Conservation (phyloP, 2,113 vertebrate species). For the Eidolon helvum region DNA sequence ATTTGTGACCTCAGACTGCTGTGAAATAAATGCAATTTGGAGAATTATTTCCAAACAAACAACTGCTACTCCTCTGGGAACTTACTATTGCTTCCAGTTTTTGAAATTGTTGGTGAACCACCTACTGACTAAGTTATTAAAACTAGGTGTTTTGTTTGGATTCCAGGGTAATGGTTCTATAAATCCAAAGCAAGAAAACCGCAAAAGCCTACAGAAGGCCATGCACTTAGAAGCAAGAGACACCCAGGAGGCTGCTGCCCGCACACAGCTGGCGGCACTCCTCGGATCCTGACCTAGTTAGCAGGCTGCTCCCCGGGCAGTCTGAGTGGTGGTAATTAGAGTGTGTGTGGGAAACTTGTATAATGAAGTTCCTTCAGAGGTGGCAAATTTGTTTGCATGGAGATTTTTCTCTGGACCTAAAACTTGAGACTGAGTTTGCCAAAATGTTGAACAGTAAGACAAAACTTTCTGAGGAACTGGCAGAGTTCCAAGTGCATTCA, state of each 20-base stretch:
- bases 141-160: conserved; percentile 57
- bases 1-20: conserved; percentile 78
- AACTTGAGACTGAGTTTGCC: background rate
- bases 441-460: background rate
- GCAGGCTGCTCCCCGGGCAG: background rate
- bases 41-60: conserved; percentile 81
- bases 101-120: conserved; percentile 58
- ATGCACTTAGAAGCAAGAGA: background rate
- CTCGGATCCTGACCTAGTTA: conserved; percentile 17
- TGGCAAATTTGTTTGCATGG: background rate
- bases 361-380: background rate
- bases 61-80: conserved; percentile 71
- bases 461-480: background rate
- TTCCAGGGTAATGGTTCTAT: conserved; percentile 40
- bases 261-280: background rate
- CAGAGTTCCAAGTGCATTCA: background rate
- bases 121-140: conserved; percentile 62
- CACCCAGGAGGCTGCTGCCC: background rate
- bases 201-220: background rate
- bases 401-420: background rate
- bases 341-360: background rate
- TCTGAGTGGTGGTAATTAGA: background rate
- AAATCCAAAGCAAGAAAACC: background rate
- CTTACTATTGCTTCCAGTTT: conserved; percentile 10
- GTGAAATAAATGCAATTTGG: conserved; percentile 82